These are phyloP conservation scores for Gasterosteus aculeatus DNA, from an alignment of 2,113 vertebrate species.

Conservation along the genomic window DNA sequence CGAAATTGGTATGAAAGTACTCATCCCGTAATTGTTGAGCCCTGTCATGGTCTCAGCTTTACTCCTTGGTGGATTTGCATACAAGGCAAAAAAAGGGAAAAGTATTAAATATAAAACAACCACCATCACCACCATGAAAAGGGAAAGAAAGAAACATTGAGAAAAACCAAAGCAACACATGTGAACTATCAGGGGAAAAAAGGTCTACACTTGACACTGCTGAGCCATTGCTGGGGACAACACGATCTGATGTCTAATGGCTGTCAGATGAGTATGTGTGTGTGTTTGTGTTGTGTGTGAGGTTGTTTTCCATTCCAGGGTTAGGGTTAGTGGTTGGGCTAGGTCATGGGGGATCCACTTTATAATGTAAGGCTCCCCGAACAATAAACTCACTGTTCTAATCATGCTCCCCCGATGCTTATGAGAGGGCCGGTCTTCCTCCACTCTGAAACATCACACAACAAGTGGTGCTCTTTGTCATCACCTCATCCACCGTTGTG, in stretches of 20 bases:
- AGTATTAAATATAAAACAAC: slow-evolving; percentile 35
- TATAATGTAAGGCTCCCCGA: slow-evolving; percentile 56
- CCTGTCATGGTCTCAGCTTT: neutral
- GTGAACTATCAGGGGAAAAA: slow-evolving; percentile 27
- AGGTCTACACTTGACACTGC: slow-evolving; percentile 45
- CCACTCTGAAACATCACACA: slow-evolving; percentile 29
- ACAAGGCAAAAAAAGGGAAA: slow-evolving; percentile 6
- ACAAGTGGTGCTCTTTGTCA: slow-evolving; percentile 64
- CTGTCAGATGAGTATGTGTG: slow-evolving; percentile 21
- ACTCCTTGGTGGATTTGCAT: slow-evolving; percentile 15
- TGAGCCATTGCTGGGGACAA: slow-evolving; percentile 27
- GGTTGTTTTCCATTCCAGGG: slow-evolving; percentile 11
- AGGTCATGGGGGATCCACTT: slow-evolving; percentile 47
- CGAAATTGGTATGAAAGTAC: too few species aligned
- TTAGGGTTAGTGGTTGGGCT: slow-evolving; percentile 27
- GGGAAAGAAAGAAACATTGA: slow-evolving; percentile 14
- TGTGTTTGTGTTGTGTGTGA: neutral
- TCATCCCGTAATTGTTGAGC: neutral
- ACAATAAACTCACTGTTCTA: slow-evolving; percentile 71
- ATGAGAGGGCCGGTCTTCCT: slow-evolving; percentile 45
- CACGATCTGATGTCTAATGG: slow-evolving; percentile 9
- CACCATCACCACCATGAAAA: slow-evolving; percentile 11
- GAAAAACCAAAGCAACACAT: slow-evolving; percentile 40
- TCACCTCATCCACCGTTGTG: slow-evolving; percentile 52
- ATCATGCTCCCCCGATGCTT: slow-evolving; percentile 52